Conservation (phyloP, 2,113 vertebrate species). For the Pangasianodon gigas region DNA sequence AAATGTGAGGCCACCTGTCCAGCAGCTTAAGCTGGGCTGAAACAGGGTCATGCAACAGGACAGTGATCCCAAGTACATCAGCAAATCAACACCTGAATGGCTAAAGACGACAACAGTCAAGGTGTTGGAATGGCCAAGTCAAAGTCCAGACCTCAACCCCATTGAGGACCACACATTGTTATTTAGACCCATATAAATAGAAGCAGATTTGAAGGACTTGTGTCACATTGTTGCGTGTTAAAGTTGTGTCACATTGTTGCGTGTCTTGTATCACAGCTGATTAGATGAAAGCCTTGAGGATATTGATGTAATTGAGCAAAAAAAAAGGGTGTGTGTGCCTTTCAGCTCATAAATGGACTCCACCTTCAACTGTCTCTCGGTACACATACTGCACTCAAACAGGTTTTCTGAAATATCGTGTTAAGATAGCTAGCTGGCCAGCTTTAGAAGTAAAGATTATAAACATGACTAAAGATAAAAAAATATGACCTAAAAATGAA, state of each 20-base stretch:
- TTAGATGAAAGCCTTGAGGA: slow-evolving; percentile 65
- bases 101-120: background rate
- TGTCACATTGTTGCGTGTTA: background rate
- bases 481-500: background rate
- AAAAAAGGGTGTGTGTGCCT: background rate
- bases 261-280: slow-evolving; percentile 53
- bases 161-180: background rate
- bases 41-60: background rate
- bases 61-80: background rate
- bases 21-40: background rate
- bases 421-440: background rate
- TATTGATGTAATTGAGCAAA: slow-evolving; percentile 68
- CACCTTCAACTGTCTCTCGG: background rate
- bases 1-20: background rate
- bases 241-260: background rate
- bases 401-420: background rate
- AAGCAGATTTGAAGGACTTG: background rate
- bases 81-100: background rate
- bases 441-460: background rate
- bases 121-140: background rate
- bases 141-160: background rate
- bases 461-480: background rate
- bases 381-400: background rate
- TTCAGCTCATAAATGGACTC: background rate
- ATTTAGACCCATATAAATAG: background rate